These are phyloP conservation scores for Xanthorhoe designata DNA, from an alignment of 2,888 invertebrate genomes.

Conservation along the genomic window DNA sequence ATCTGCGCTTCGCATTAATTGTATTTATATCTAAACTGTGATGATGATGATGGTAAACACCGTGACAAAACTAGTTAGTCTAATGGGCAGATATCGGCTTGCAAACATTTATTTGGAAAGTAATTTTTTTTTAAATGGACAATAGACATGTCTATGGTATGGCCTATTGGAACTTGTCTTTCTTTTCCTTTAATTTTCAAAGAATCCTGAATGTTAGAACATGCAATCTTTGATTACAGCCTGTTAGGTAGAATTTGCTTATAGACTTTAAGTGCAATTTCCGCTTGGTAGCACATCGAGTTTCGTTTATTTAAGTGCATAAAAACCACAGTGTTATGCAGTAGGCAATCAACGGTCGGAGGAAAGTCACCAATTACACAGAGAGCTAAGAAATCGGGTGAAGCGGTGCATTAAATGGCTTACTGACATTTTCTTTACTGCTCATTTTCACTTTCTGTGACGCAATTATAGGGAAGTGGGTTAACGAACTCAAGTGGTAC, in stretches of 20 bases:
- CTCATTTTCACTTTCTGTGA: conserved; percentile 50
- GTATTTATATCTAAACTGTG: too few relatives aligned
- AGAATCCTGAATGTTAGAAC: too few relatives aligned
- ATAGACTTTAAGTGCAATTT: neutral
- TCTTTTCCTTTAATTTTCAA: too few relatives aligned
- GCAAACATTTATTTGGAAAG: too few relatives aligned
- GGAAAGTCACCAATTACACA: conserved; percentile 67
- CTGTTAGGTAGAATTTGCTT: neutral
- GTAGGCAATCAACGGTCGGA: conserved; percentile 31
- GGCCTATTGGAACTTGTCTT: too few relatives aligned
- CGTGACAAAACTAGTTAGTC: too few relatives aligned
- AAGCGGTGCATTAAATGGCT: conserved; percentile 65
- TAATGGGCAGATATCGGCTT: too few relatives aligned
- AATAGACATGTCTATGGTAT: too few relatives aligned
- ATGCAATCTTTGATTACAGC: too few relatives aligned
- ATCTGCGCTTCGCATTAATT: too few relatives aligned
- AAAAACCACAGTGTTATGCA: conserved; percentile 20
- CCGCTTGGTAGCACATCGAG: neutral
- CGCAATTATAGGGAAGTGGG: conserved; percentile 7
- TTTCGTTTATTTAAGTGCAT: conserved; percentile 1
- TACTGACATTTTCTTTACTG: conserved; percentile 54
- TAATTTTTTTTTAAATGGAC: too few relatives aligned
- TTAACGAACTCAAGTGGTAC: conserved; percentile 2
- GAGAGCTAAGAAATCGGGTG: conserved; percentile 60
- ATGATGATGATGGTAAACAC: too few relatives aligned